Conservation (phyloP, 2,888 invertebrate species). For the Morinoia aosen region DNA sequence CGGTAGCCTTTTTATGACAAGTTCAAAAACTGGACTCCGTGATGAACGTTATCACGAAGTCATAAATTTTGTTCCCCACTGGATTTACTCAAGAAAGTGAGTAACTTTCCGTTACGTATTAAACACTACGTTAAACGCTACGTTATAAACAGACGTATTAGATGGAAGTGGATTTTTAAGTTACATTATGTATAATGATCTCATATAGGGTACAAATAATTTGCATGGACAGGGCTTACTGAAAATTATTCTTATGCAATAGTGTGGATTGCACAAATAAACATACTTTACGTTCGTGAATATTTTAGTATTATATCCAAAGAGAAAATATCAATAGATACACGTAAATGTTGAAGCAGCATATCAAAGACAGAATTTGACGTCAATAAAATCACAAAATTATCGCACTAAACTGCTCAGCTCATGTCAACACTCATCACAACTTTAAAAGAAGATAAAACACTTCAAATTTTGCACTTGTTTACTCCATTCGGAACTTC, state of each 20-base stretch:
- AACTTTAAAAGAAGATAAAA: too few species aligned
- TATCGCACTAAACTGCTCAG: background rate
- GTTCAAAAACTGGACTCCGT: background rate
- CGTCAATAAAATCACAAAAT: background rate
- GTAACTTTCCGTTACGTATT: background rate
- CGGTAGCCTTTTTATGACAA: background rate
- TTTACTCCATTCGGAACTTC: background rate
- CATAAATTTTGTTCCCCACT: background rate
- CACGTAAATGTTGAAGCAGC: background rate
- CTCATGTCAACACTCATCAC: too few species aligned
- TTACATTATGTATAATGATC: background rate
- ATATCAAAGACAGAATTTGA: background rate
- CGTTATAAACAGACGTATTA: background rate
- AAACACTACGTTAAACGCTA: too few species aligned
- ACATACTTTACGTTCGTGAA: too few species aligned
- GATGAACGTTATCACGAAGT: background rate
- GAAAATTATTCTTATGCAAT: background rate
- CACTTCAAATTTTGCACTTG: too few species aligned
- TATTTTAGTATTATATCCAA: background rate
- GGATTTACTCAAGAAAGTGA: background rate
- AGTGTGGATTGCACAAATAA: background rate
- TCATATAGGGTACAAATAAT: background rate
- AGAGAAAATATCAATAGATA: background rate
- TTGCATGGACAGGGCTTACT: background rate
- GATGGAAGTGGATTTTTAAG: background rate